A percentile compares a stretch with the other conserved stretches of the same genome.
phyloP scores from a whole-genome alignment of 2,797 vertebrate genomes.

The Chloroceryle inda region DNA sequence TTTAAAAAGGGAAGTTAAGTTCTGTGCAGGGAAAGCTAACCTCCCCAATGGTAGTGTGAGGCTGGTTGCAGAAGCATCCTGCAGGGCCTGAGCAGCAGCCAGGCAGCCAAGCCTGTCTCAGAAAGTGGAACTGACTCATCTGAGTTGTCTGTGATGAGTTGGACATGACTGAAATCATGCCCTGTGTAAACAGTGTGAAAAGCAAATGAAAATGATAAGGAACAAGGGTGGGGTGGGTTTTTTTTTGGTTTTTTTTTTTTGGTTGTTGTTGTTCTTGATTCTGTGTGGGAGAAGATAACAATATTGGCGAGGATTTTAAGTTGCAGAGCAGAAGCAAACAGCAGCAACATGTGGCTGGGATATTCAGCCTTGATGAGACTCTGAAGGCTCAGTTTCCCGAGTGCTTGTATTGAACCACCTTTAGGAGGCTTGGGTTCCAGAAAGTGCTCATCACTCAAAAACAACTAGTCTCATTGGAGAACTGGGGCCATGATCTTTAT shows the following conservation, averaged over 20 bases:
- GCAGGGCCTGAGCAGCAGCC: background rate
- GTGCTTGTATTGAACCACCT: background rate
- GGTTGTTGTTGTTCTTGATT: constrained; percentile 13
- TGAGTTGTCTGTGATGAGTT: background rate
- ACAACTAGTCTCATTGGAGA: background rate
- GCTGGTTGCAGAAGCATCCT: background rate
- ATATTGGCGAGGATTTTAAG: background rate
- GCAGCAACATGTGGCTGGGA: background rate
- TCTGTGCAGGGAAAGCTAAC: background rate
- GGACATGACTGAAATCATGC: constrained; percentile 40
- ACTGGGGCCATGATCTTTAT: background rate
- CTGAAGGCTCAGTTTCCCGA: background rate
- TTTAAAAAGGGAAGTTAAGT: background rate
- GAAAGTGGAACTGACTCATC: constrained; percentile 54
- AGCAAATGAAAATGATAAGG: constrained; percentile 23
- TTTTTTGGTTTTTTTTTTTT: background rate
- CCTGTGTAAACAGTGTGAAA: constrained; percentile 14
- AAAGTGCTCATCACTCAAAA: background rate
- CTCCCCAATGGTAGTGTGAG: rapidly evolving
- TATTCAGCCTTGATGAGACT: background rate
- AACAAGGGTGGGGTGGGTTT: background rate
- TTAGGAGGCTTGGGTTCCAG: background rate
- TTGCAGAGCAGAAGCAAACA: background rate
- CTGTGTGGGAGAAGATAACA: background rate
- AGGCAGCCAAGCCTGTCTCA: background rate